Evolutionary conservation across 2,113 vertebrate genomes (phyloP).

Genomic region (Heterochromis multidens): DNA sequence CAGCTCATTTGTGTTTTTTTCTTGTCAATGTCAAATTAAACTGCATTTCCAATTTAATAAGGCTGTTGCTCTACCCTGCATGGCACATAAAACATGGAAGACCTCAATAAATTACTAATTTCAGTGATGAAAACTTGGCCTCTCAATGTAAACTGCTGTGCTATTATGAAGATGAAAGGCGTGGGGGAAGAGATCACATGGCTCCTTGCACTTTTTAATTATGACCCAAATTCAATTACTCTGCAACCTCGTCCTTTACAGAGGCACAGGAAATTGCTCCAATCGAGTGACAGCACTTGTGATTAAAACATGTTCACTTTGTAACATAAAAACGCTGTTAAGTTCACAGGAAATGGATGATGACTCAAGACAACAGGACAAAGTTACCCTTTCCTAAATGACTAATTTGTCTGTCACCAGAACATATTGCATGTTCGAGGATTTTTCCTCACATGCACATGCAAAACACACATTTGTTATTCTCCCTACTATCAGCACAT

Average conservation of each 20-base stretch:
- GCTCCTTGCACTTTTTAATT: conserved; percentile 72
- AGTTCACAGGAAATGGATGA: not conserved
- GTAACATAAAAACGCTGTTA: not conserved
- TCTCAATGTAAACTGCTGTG: conserved; percentile 28
- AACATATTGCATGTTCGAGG: not conserved
- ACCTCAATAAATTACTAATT: conserved; percentile 38
- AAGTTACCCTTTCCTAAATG: not conserved
- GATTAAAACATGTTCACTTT: conserved; percentile 58
- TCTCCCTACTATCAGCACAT: not conserved
- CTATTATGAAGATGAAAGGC: conserved; percentile 66
- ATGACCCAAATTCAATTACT: conserved; percentile 73
- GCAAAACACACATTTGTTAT: not conserved
- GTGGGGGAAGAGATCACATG: conserved; percentile 58
- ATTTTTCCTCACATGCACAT: not conserved
- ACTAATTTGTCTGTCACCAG: conserved; percentile 5
- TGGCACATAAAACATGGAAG: conserved; percentile 40
- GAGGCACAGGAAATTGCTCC: conserved; percentile 53
- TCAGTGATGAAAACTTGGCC: conserved; percentile 43
- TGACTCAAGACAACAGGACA: not conserved
- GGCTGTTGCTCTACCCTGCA: conserved; percentile 30
- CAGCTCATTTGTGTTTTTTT: conserved; percentile 12
- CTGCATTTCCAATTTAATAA: conserved; percentile 30
- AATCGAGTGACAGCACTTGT: conserved; percentile 51
- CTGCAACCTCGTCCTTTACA: conserved; percentile 54
- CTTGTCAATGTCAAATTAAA: conserved; percentile 41